Evolutionary conservation across 2,113 vertebrate species (phyloP).

Genomic region (Silurus meridionalis): DNA sequence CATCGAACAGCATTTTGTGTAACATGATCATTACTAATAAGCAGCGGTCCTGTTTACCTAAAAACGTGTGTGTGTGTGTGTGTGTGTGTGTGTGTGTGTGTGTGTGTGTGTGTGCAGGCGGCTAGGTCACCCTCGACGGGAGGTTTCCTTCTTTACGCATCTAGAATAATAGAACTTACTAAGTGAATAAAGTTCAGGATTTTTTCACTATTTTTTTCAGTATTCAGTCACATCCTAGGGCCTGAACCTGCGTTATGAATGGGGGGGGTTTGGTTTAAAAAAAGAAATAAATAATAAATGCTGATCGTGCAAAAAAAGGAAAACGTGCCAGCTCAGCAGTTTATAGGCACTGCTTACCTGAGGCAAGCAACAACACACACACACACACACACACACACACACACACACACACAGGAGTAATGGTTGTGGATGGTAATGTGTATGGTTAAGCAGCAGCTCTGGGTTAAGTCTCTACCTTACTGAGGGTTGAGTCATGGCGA

Average conservation of each 20-base stretch:
- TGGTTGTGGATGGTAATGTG: conserved; percentile 64
- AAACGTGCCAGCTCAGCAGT: conserved; percentile 70
- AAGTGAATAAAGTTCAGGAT: background rate
- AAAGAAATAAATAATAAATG: conserved; percentile 67
- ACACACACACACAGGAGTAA: conserved; percentile 40
- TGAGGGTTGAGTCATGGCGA: conserved; percentile 60
- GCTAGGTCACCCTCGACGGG: no score
- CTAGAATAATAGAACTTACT: no score
- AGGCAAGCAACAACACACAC: conserved; percentile 65
- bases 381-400: conserved; percentile 15
- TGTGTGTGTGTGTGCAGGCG: no score
- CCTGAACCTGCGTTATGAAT: conserved; percentile 56
- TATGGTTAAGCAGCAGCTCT: conserved; percentile 68
- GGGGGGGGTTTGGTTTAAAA: conserved; percentile 52
- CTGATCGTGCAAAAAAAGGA: conserved; percentile 65
- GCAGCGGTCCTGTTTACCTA: background rate
- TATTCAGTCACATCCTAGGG: background rate
- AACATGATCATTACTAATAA: background rate
- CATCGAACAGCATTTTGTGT: background rate
- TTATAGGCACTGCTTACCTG: conserved; percentile 56
- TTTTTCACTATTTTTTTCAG: no score
- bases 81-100: no score
- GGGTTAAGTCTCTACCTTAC: conserved; percentile 66
- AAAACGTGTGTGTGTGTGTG: no score
- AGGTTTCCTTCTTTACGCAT: no score